Conservation (phyloP, 2,797 vertebrate genomes). For the Selene dorsalis region DNA sequence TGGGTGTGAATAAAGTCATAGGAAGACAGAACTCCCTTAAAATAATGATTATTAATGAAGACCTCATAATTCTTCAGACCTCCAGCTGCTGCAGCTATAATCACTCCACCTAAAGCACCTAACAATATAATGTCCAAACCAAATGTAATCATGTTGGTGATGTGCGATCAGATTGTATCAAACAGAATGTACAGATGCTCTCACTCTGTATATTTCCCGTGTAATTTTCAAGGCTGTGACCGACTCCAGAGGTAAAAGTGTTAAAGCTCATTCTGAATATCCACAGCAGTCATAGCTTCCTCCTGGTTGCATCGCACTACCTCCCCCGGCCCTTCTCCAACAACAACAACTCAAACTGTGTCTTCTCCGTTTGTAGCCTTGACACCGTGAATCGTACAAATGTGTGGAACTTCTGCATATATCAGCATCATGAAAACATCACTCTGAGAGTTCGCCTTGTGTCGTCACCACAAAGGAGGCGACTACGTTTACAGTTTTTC, state of each 20-base stretch:
- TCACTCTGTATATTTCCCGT: background rate
- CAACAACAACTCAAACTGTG: background rate
- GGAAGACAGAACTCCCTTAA: slow-evolving; percentile 4
- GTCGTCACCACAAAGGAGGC: background rate
- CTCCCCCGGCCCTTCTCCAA: background rate
- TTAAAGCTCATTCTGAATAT: background rate
- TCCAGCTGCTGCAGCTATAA: too few species aligned
- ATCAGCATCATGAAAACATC: background rate
- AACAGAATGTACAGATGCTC: background rate
- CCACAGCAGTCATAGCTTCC: background rate
- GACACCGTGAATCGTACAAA: background rate
- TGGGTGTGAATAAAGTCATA: background rate
- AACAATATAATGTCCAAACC: background rate
- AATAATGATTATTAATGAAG: background rate
- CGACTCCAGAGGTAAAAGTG: background rate
- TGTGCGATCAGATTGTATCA: background rate
- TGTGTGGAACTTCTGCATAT: background rate
- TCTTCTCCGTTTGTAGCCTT: background rate
- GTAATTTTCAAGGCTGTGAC: background rate
- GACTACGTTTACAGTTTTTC: background rate
- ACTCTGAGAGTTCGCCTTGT: background rate
- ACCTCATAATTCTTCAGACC: slow-evolving; percentile 38
- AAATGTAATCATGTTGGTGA: background rate
- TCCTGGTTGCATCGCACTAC: background rate
- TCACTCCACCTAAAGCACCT: too few species aligned